Evolutionary conservation across 2,888 invertebrate species (phyloP), one percentile per base, ranked within the genome.

Genomic region (Drosophila subsilvestris): DNA sequence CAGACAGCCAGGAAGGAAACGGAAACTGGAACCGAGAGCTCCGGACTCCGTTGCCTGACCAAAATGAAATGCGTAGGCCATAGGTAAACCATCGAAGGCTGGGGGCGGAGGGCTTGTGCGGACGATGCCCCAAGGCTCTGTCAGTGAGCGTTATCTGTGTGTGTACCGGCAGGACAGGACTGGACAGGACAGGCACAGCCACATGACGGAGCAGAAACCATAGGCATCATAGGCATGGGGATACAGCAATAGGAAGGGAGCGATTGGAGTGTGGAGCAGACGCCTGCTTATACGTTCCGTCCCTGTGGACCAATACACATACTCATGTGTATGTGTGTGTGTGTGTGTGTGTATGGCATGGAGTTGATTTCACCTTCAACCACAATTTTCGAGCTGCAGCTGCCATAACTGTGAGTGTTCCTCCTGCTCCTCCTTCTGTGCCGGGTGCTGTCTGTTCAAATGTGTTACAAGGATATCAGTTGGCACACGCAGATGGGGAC

Each of bases 81-180:
- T 55, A 59, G 60, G 72, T 65, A 73, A 29, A 45, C 44, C 70
- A 37, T n/a, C 48, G 53, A 37, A 43, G 57, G 14, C 45, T 48
- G 42, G 27, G 22, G 27, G 22, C 10, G 10, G 29, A 0, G 29
- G 10, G 29, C 9, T 0, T 27, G 27, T 29, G n/a, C 10, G 29
- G 70, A 56, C 56, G 56, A 29, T 74, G 85, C 81, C 82, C 86
- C 80, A 75, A 86, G 83, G 86, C 88, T 85, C 79, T 87, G 86
- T 85, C 65, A 79, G 79, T 82, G 80, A 75, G 55, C 73, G 73
- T 79, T 83, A 83, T 83, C 86, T 82, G 69, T 48, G 69, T 49
- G 50, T 61, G 61, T 56, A 37, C 51, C 55, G 50, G 50, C 54
- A 49, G 59, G 43, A 48, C 50, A 47, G 50, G 37, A 72, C 25